Evolutionary conservation across 1,140 invertebrate species (phyloP).

Genomic region (Lordiphosa collinella): DNA sequence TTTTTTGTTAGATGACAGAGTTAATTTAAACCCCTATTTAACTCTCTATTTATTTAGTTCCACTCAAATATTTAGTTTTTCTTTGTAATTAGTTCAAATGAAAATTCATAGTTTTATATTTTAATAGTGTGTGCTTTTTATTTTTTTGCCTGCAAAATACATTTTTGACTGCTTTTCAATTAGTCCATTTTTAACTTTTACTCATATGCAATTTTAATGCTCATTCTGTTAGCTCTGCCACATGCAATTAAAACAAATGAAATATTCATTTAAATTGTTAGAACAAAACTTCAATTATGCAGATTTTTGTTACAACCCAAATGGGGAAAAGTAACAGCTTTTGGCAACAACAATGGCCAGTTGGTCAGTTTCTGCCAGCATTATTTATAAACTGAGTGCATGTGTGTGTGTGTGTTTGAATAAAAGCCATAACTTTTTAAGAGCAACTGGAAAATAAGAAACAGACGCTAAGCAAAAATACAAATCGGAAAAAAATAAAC

Average conservation of each 20-base stretch:
- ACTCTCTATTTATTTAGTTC: background rate
- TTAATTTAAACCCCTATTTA: background rate
- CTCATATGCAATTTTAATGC: slow-evolving; percentile 24
- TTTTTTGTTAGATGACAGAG: too few relatives aligned
- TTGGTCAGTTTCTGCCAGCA: slow-evolving; percentile 17
- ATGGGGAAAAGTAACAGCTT: slow-evolving; percentile 13
- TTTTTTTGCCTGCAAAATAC: too few relatives aligned
- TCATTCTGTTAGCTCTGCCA: slow-evolving; percentile 15
- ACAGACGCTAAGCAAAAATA: slow-evolving; percentile 20
- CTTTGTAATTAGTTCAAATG: slow-evolving; percentile 14
- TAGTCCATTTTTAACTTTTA: slow-evolving; percentile 6
- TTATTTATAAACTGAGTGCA: slow-evolving; percentile 7
- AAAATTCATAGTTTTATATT: background rate
- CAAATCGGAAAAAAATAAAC: slow-evolving; percentile 17
- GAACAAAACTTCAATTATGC: slow-evolving; percentile 68
- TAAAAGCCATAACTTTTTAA: slow-evolving; percentile 43
- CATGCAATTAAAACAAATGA: slow-evolving; percentile 60
- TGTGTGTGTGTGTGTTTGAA: slow-evolving; percentile 14
- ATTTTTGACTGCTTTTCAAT: slow-evolving; percentile 12
- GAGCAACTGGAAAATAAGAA: slow-evolving; percentile 23
- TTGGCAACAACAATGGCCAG: slow-evolving; percentile 17
- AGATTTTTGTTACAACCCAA: slow-evolving; percentile 28
- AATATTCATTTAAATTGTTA: slow-evolving; percentile 67
- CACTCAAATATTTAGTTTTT: background rate
- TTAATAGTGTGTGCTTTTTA: too few relatives aligned